Base-by-base conservation (phyloP, 2,888 invertebrate species). In the Incurvaria masculella region DNA sequence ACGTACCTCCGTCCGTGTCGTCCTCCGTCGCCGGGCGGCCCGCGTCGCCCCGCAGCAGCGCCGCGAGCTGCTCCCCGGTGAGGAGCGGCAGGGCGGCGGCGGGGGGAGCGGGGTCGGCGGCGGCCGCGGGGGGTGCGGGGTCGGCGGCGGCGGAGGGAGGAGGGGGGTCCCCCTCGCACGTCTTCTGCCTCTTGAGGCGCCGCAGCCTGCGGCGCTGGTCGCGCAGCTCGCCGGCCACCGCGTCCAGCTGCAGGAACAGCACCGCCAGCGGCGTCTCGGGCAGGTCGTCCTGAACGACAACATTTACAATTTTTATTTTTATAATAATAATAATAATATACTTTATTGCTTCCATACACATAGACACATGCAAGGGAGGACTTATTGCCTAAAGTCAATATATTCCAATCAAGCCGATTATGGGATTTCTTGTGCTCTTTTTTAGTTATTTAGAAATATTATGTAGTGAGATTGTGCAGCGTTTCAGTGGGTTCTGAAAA, bases 211-310 rank as follows among this genome's bases (percentile, higher is more conserved):
- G 66, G 42, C 69, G 64, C 33, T 62, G 66, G 52, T 71, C 69
- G 38, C 72, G 55, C 54, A 68, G 72, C 11, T 63, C 57, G 20
- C 73, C 69, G 10, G 72, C 62, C 4, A 76, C 76, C 16, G 72
- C 65, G 51, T 80, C 75, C 40, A 80, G 57, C 60, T 79, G 72
- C 26, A 73, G 56, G 52, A 79, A 71, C 39, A 75, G 59, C 3
- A 76, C 76, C 10, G 76, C 64, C 26, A 80, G 56, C 1, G 80
- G 76, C 4, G 71, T 75, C 44, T 78, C 75, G 3, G 68, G 61
- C 51, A 80, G 59, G 53, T 79, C 79, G 50, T 76, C 78, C 80
- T 80, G 60, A 45, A 68, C 64, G 21, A 44, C 23, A 50, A 50
- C 46, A 53, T 42, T 27, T 42, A 23, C 11, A 39, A 46, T n/a